These are phyloP conservation scores for Euwallacea similis DNA, from an alignment of 1,140 invertebrate species.

Conservation along the genomic window DNA sequence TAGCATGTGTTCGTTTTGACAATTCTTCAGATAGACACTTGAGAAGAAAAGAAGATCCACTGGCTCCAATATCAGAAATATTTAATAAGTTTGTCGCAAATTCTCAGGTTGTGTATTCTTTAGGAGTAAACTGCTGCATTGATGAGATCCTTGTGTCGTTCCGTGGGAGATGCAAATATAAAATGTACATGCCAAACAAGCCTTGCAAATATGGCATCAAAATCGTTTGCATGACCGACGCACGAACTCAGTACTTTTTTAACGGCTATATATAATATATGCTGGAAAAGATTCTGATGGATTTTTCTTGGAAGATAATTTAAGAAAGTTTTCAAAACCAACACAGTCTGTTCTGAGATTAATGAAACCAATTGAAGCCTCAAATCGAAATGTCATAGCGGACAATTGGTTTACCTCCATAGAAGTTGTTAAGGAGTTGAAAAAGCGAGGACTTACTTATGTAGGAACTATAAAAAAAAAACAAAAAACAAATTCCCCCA, in stretches of 20 bases:
- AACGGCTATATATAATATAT: constrained; percentile 31
- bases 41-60: constrained; percentile 14
- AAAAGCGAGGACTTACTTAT: no score
- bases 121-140: constrained; percentile 2
- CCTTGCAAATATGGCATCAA: constrained; percentile 30
- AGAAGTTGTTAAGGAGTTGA: no score
- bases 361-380: no score
- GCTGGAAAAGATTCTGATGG: constrained; percentile 25
- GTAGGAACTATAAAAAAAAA: no score
- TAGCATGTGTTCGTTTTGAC: constrained; percentile 28
- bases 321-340: constrained; percentile 10
- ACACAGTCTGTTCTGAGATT: no score
- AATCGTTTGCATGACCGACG: constrained; percentile 27
- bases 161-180: constrained; percentile 17
- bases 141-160: constrained; percentile 31
- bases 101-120: constrained; percentile 6
- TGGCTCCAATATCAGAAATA: constrained; percentile 17
- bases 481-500: no score
- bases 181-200: constrained; percentile 33
- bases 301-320: constrained; percentile 14
- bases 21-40: constrained; percentile 3
- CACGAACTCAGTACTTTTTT: constrained; percentile 23
- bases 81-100: constrained; percentile 27
- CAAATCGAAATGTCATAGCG: no score
- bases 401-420: no score